Conservation (phyloP, 2,113 vertebrate species). For the Upupa epops region DNA sequence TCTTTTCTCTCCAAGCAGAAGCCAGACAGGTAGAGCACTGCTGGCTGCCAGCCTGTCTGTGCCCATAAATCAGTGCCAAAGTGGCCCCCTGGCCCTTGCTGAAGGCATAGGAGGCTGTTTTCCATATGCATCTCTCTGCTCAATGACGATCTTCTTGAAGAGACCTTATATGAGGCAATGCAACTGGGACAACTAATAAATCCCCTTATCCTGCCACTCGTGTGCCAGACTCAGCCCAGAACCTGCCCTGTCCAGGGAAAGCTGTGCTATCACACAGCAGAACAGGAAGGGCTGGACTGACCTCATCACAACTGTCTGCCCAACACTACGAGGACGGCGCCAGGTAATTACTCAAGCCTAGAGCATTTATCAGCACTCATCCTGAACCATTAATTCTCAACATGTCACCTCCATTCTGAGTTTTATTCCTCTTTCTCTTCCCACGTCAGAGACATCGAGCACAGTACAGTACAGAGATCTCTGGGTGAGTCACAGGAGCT, state of each 20-base stretch:
- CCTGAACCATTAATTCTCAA: slow-evolving; percentile 40
- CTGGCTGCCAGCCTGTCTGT: background rate
- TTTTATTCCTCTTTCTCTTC: background rate
- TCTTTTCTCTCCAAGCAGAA: background rate
- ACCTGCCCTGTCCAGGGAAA: background rate
- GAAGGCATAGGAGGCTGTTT: background rate
- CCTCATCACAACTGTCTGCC: slow-evolving; percentile 42
- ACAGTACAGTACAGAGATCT: background rate
- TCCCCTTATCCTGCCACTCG: background rate
- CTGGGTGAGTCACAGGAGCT: slow-evolving; percentile 38
- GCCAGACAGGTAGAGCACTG: background rate
- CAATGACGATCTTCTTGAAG: background rate
- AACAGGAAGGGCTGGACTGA: background rate
- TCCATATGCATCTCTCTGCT: background rate
- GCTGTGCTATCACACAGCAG: background rate
- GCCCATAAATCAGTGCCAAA: background rate
- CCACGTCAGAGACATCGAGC: background rate
- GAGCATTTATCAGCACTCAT: slow-evolving; percentile 46
- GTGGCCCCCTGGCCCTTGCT: background rate
- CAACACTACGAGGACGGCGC: background rate
- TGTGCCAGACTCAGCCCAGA: background rate
- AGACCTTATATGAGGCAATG: background rate
- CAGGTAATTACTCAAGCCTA: slow-evolving; percentile 59
- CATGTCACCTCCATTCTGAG: background rate
- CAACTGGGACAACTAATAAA: background rate